A percentile compares a stretch with the other conserved stretches of the same genome.
phyloP scores from a whole-genome alignment of 2,797 vertebrate species.

The Dendrocincla fuliginosa region DNA sequence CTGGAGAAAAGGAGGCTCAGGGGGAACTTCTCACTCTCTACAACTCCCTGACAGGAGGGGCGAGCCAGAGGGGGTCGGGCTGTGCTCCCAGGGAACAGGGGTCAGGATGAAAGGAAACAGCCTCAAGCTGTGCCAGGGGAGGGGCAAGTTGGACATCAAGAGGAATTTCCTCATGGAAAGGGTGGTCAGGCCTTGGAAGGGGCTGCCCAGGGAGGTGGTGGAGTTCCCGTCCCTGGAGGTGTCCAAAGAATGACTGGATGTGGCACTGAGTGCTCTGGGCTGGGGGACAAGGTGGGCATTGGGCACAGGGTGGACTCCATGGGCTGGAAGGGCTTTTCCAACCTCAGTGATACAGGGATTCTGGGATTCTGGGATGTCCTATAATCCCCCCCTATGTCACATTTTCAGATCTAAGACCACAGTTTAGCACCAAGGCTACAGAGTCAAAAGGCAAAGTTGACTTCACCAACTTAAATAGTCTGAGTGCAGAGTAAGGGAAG shows the following conservation, averaged over 20 bases:
- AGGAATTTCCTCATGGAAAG: neutral
- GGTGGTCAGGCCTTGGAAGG: neutral
- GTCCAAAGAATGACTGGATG: neutral
- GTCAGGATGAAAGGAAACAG: neutral
- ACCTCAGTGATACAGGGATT: neutral
- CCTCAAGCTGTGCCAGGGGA: neutral
- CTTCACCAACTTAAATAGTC: neutral
- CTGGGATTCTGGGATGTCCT: neutral
- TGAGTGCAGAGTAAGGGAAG: neutral
- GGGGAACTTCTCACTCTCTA: too few relatives aligned
- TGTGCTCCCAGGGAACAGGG: neutral
- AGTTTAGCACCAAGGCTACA: too few relatives aligned
- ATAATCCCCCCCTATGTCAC: neutral
- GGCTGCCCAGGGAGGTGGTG: neutral
- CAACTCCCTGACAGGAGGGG: neutral
- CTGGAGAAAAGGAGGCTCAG: neutral
- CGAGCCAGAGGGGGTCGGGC: too few relatives aligned
- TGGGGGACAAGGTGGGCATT: neutral
- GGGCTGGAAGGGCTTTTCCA: neutral
- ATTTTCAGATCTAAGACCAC: neutral
- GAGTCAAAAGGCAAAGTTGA: neutral
- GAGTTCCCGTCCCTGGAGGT: neutral
- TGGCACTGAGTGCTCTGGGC: neutral
- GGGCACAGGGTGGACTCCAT: neutral
- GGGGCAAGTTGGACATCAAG: neutral